A percentile compares a stretch with the other conserved stretches of the same genome.
Conservation (phyloP, 2,797 vertebrate species). For the Notolabrus celidotus region DNA sequence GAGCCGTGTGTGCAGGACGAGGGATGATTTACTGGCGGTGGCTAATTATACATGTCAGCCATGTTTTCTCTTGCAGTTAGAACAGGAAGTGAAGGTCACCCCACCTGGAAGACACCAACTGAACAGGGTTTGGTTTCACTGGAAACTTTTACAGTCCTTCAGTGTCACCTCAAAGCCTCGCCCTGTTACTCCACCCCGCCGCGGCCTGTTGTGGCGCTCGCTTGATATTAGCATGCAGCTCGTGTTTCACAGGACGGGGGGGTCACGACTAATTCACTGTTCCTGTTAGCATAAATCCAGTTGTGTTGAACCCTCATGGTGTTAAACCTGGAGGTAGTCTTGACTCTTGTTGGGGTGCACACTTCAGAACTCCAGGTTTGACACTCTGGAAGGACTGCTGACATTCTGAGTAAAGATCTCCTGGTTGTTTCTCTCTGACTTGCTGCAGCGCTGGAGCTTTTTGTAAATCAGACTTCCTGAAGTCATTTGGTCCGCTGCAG, state of each 20-base stretch:
- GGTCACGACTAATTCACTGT: conserved; percentile 21
- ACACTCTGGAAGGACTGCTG: not conserved
- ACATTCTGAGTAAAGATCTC: conserved; percentile 18
- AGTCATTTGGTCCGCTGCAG: conserved; percentile 40
- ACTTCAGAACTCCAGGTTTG: not conserved
- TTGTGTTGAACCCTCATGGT: not conserved
- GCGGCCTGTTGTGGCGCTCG: conserved; percentile 45
- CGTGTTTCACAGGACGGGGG: conserved; percentile 21
- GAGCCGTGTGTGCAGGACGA: conserved; percentile 15
- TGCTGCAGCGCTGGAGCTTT: conserved; percentile 24
- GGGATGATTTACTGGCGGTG: conserved; percentile 51
- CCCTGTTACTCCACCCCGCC: not conserved
- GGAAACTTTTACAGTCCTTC: conserved; percentile 52
- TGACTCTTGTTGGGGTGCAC: not conserved
- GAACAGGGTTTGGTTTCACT: conserved; percentile 47
- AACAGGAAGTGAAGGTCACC: conserved; percentile 64
- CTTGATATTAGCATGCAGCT: not conserved
- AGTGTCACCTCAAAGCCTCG: conserved; percentile 13
- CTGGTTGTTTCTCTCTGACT: conserved; percentile 20
- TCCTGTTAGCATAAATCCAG: not conserved
- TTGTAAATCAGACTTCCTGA: conserved; percentile 53
- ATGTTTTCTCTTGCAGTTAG: conserved; percentile 58
- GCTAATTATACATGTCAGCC: conserved; percentile 68
- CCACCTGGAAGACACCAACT: conserved; percentile 69
- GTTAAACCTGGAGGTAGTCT: not conserved